A percentile compares a stretch with the other conserved stretches of the same genome.
Conservation (phyloP, 2,113 vertebrate species). For the Ammospiza nelsoni region DNA sequence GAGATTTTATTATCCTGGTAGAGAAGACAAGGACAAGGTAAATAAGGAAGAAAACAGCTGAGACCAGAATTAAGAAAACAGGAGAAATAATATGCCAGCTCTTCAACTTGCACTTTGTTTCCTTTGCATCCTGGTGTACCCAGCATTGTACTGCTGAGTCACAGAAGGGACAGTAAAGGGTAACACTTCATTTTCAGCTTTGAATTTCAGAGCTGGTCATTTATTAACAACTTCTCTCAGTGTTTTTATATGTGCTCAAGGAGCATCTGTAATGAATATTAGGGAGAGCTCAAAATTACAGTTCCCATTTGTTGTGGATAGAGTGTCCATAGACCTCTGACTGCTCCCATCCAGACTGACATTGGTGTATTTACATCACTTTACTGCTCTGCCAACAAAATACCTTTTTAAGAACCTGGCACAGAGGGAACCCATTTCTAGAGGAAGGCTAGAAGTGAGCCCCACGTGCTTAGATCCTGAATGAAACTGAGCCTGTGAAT, state of each 20-base stretch:
- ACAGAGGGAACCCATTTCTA: fast-evolving
- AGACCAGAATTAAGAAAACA: neutral
- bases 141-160: neutral
- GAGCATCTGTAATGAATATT: neutral
- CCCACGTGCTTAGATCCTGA: neutral
- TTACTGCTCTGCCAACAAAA: neutral
- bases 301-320: neutral
- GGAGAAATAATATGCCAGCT: neutral
- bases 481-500: neutral
- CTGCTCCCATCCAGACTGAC: neutral
- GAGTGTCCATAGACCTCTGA: neutral
- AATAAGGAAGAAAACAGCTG: neutral
- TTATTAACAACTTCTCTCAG: neutral
- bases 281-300: neutral
- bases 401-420: neutral
- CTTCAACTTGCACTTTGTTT: neutral
- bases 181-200: neutral
- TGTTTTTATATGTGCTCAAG: neutral
- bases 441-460: neutral
- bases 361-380: neutral
- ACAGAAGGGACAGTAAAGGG: neutral
- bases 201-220: neutral
- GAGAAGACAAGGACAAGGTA: neutral
- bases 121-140: neutral
- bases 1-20: neutral